phyloP scores from a whole-genome alignment of 2,113 vertebrate species.

The Notechis scutatus region DNA sequence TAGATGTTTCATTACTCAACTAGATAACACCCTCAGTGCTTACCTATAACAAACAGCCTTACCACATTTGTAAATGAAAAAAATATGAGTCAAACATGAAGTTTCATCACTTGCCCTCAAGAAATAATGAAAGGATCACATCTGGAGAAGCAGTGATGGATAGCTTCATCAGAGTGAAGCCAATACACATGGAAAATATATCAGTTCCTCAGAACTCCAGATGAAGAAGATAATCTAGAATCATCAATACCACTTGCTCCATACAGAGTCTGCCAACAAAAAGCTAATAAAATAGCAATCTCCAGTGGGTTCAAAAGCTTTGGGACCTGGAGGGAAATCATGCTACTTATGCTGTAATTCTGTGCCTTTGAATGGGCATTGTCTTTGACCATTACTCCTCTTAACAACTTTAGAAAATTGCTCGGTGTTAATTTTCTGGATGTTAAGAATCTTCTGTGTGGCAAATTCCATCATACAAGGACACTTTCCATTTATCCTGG shows the following conservation, averaged over 20 bases:
- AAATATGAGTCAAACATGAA: not conserved
- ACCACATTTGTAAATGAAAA: not conserved
- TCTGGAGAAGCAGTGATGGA: not conserved
- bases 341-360: not conserved
- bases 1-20: not conserved
- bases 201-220: not conserved
- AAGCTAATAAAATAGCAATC: not conserved
- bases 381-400: not conserved
- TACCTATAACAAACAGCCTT: not conserved
- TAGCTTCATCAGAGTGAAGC: not conserved
- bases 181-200: not conserved
- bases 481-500: not conserved
- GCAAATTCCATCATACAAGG: not conserved
- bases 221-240: not conserved
- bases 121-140: not conserved
- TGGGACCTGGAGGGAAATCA: not conserved
- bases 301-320: not conserved
- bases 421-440: not conserved
- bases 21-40: not conserved
- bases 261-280: not conserved
- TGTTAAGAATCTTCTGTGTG: not conserved
- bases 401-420: not conserved
- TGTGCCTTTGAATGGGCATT: not conserved
- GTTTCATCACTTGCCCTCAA: not conserved
- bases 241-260: not conserved